Percentiles rank a stretch among this genome's conserved stretches.
phyloP scores from a whole-genome alignment of 2,888 invertebrate genomes.

The Protodeltote pygarga region DNA sequence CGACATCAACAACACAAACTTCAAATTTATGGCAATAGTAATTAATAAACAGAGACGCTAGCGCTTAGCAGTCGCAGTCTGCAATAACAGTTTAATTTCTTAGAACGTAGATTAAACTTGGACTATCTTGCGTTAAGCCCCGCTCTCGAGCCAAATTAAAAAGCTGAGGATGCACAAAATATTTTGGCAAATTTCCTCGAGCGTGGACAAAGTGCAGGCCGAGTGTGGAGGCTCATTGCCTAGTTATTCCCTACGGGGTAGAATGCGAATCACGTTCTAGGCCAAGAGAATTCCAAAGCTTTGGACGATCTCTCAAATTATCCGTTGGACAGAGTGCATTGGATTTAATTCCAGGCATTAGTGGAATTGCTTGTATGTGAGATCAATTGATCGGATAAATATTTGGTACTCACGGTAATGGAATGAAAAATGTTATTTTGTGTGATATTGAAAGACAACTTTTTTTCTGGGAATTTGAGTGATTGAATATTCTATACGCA shows the following conservation, averaged over 20 bases:
- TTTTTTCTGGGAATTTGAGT: background rate
- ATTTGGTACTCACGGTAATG: constrained; percentile 27
- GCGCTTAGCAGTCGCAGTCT: constrained; percentile 14
- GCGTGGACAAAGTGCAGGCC: constrained; percentile 43
- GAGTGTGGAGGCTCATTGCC: constrained; percentile 54
- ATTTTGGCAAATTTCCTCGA: constrained; percentile 63
- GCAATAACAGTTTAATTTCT: constrained; percentile 23
- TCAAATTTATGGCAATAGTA: constrained; percentile 17
- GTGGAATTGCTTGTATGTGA: constrained; percentile 46
- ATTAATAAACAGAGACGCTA: constrained; percentile 18
- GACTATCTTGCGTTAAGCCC: constrained; percentile 41
- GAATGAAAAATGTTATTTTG: too few relatives aligned
- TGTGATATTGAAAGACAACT: constrained; percentile 17
- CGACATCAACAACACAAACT: constrained; percentile 10
- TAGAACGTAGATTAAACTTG: constrained; percentile 44
- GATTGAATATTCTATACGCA: too few relatives aligned
- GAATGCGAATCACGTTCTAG: constrained; percentile 70
- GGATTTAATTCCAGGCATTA: constrained; percentile 52
- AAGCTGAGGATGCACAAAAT: constrained; percentile 60
- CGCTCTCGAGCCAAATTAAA: constrained; percentile 58
- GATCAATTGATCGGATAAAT: constrained; percentile 35
- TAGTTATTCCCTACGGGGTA: constrained; percentile 53
- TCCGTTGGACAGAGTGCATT: constrained; percentile 55
- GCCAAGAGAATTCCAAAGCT: constrained; percentile 59
- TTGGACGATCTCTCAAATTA: constrained; percentile 62